Percentiles rank a stretch among this genome's conserved stretches.
These are phyloP conservation scores for Eupithecia centaureata DNA, from an alignment of 2,888 invertebrate genomes.

Conservation along the genomic window DNA sequence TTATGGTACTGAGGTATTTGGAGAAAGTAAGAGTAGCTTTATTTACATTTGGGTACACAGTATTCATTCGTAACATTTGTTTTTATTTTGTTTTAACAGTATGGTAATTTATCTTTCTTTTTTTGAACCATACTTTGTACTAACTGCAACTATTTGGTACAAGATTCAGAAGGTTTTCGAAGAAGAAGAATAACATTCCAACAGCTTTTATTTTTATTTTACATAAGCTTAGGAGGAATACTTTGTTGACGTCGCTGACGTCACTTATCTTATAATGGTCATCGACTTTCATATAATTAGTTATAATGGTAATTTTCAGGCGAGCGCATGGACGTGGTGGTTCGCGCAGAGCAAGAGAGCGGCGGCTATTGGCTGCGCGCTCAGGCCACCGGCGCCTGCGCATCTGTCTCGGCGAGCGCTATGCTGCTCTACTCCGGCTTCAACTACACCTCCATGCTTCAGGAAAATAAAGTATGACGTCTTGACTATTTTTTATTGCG, in stretches of 20 bases:
- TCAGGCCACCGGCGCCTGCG: constrained; percentile 81
- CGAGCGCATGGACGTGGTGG: constrained; percentile 86
- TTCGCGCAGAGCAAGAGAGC: constrained; percentile 76
- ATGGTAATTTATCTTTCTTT: too few species aligned
- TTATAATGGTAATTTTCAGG: constrained; percentile 69
- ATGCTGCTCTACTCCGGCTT: constrained; percentile 81
- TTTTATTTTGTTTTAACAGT: too few species aligned
- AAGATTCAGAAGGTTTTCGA: too few species aligned
- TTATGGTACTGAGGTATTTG: neutral
- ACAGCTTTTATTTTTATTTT: too few species aligned
- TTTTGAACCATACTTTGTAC: too few species aligned
- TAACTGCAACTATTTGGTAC: too few species aligned
- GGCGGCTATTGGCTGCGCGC: constrained; percentile 83
- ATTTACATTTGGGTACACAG: neutral
- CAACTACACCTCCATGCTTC: constrained; percentile 75
- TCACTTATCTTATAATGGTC: neutral
- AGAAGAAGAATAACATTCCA: too few species aligned
- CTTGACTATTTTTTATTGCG: neutral
- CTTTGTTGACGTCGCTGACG: neutral
- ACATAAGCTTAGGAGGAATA: too few species aligned
- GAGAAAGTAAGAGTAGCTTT: neutral
- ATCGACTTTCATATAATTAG: neutral
- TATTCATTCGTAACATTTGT: neutral
- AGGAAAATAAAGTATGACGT: constrained; percentile 56
- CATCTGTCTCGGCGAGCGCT: constrained; percentile 62